phyloP scores from a whole-genome alignment of 37 sponge, comb jelly and placozoan species.

The Mnemiopsis leidyi region DNA sequence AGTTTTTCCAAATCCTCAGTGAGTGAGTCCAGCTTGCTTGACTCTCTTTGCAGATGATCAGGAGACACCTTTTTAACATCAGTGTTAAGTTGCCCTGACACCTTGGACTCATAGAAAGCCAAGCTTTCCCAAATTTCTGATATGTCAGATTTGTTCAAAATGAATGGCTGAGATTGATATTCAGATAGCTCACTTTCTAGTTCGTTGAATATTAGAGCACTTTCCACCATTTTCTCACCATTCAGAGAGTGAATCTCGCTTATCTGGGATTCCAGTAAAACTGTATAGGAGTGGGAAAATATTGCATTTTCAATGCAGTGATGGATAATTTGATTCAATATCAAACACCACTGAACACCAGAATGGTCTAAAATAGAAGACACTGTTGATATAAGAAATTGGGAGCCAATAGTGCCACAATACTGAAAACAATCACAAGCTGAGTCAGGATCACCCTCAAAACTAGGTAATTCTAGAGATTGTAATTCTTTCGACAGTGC shows the following conservation, averaged over 20 bases:
- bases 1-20: background rate
- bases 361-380: background rate
- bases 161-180: background rate
- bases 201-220: conserved; percentile 27
- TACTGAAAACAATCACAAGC: background rate
- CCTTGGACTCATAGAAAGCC: background rate
- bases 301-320: conserved; percentile 30
- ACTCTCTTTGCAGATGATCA: background rate
- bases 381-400: background rate
- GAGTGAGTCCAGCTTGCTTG: background rate
- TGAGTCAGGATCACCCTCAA: conserved; percentile 17
- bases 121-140: conserved; percentile 21
- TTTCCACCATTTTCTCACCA: conserved; percentile 16
- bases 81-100: background rate
- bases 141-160: background rate
- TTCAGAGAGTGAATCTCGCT: background rate
- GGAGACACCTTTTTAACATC: background rate
- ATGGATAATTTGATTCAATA: conserved; percentile 41
- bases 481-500: background rate
- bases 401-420: background rate
- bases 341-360: conserved; percentile 54
- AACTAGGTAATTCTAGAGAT: background rate
- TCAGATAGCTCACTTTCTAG: background rate
- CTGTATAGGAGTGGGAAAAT: background rate
- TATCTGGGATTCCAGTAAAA: background rate